These are phyloP conservation scores for Thysanoteuthis rhombus DNA, from an alignment of 2,888 invertebrate genomes.

Conservation along the genomic window DNA sequence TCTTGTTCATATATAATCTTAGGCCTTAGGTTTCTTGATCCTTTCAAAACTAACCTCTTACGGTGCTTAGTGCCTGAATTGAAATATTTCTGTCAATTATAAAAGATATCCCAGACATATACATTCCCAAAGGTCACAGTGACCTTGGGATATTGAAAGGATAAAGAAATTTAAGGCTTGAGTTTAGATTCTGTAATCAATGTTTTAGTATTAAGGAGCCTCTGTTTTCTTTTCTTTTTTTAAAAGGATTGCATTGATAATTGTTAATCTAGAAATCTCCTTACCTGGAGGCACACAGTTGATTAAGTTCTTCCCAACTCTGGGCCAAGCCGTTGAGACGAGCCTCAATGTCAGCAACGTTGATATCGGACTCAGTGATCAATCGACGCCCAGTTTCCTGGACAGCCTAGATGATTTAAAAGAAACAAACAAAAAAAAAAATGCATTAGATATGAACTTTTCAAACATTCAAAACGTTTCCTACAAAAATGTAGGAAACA, in stretches of 20 bases:
- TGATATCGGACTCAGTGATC: slow-evolving; percentile 80
- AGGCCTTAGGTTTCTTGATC: too few species aligned
- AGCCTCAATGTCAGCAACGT: slow-evolving; percentile 62
- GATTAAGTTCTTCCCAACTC: slow-evolving; percentile 92
- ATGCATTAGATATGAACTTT: not conserved
- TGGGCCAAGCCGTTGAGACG: slow-evolving; percentile 73
- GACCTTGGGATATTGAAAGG: too few species aligned
- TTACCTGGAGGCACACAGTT: slow-evolving; percentile 56
- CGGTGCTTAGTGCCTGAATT: too few species aligned
- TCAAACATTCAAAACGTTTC: not conserved
- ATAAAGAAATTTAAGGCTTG: not conserved
- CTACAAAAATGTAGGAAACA: not conserved
- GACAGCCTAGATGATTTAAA: slow-evolving; percentile 71
- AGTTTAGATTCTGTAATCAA: not conserved
- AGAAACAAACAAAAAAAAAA: not conserved
- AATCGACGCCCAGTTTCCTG: slow-evolving; percentile 79
- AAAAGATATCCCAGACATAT: too few species aligned
- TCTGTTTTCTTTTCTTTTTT: too few species aligned
- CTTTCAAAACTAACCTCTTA: too few species aligned
- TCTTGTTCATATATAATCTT: too few species aligned
- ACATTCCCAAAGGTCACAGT: too few species aligned
- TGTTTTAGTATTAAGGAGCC: too few species aligned
- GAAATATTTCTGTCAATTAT: too few species aligned
- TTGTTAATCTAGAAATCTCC: not conserved
- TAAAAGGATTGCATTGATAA: too few species aligned